A percentile compares a stretch with the other conserved stretches of the same genome.
phyloP scores from a whole-genome alignment of 2,797 vertebrate genomes.

The Nothura maculosa region DNA sequence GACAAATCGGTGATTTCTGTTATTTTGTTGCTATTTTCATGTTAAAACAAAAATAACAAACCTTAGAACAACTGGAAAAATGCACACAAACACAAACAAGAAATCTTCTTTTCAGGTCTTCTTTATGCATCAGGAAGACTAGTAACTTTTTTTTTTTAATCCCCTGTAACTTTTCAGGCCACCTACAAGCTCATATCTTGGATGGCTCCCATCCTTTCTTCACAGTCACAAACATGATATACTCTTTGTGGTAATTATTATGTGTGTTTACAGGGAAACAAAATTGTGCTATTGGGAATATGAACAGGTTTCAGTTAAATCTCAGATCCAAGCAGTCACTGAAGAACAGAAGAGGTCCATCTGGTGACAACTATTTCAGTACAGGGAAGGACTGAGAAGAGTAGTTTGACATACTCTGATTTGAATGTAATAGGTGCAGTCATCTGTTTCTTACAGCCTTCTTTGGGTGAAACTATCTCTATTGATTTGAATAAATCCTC shows the following conservation, averaged over 20 bases:
- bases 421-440: background rate
- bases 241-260: background rate
- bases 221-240: background rate
- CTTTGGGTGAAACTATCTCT: rapidly evolving
- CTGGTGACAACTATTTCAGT: background rate
- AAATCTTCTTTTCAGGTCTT: background rate
- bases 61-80: background rate
- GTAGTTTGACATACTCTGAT: background rate
- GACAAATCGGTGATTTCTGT: background rate
- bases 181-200: background rate
- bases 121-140: background rate
- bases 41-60: background rate
- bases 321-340: background rate
- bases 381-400: background rate
- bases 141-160: background rate
- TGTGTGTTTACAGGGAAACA: background rate
- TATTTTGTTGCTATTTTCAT: background rate
- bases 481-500: background rate
- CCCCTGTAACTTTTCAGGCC: background rate
- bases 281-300: background rate
- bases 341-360: background rate
- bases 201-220: background rate
- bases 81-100: background rate
- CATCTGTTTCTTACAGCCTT: background rate
- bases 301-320: background rate